Percentiles rank a stretch among this genome's conserved stretches.
Evolutionary conservation across 2,888 invertebrate genomes (phyloP).

Genomic region (Orthonevra nobilis): DNA sequence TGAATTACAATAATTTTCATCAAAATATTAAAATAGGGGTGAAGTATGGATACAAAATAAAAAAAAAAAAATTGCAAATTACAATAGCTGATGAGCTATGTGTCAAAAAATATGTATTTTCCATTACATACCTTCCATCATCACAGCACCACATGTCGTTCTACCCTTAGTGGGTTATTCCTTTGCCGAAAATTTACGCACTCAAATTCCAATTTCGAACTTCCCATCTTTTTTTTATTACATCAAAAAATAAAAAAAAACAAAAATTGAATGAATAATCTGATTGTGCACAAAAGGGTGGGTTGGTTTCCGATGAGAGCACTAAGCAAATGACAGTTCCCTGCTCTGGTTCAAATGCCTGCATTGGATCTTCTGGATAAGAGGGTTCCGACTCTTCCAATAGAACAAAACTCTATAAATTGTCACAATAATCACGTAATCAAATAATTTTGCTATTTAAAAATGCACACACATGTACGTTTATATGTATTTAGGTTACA

Average conservation of each 20-base stretch:
- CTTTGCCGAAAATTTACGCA: constrained; percentile 27
- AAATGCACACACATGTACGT: neutral
- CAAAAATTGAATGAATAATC: constrained; percentile 27
- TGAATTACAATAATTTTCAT: constrained; percentile 39
- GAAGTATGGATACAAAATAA: neutral
- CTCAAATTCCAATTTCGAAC: constrained; percentile 10
- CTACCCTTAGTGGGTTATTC: constrained; percentile 17
- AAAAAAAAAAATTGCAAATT: constrained; percentile 25
- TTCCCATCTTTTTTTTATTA: constrained; percentile 24
- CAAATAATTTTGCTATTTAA: constrained; percentile 62
- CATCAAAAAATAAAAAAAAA: neutral
- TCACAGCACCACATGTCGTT: constrained; percentile 28
- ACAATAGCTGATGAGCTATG: constrained; percentile 30
- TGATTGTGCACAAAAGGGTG: neutral
- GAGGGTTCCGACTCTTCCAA: constrained; percentile 1
- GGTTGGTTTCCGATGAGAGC: too few species aligned
- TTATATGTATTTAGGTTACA: neutral
- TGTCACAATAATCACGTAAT: constrained; percentile 61
- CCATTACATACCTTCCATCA: constrained; percentile 6
- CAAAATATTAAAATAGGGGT: constrained; percentile 23
- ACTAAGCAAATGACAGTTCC: constrained; percentile 21
- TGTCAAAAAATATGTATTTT: constrained; percentile 21
- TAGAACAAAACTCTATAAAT: constrained; percentile 33
- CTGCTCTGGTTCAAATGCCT: neutral
- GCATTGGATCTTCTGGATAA: constrained; percentile 44